A percentile compares a stretch with the other conserved stretches of the same genome.
These are phyloP conservation scores for Lasiurus borealis DNA, from an alignment of 2,113 vertebrate species.

Conservation along the genomic window DNA sequence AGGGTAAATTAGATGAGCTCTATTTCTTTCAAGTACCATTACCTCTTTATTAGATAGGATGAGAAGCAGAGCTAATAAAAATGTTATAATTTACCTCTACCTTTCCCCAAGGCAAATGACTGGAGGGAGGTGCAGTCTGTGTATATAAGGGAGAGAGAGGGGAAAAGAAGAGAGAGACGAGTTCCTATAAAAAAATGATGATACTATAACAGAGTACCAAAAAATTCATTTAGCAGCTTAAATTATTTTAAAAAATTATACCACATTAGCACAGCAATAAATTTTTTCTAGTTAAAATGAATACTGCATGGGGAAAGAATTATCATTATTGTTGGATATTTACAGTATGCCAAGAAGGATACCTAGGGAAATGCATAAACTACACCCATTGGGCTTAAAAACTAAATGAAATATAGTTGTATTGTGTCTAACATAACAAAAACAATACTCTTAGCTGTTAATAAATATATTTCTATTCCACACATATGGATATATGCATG, in stretches of 20 bases:
- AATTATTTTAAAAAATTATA: constrained; percentile 41
- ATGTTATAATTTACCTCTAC: not conserved
- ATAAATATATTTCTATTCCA: constrained; percentile 48
- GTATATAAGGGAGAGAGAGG: not conserved
- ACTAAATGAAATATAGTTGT: constrained; percentile 25
- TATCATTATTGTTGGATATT: constrained; percentile 36
- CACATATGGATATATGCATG: not conserved
- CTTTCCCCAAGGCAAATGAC: not conserved
- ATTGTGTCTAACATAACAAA: not conserved
- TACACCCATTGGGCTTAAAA: constrained; percentile 25
- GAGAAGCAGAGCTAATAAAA: not conserved
- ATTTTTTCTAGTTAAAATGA: constrained; percentile 54
- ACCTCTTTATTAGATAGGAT: not conserved
- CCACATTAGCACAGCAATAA: constrained; percentile 37
- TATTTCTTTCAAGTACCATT: too few relatives aligned
- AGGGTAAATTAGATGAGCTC: too few relatives aligned
- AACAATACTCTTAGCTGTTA: constrained; percentile 38
- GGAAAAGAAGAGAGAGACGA: fast-evolving
- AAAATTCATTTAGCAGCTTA: constrained; percentile 33
- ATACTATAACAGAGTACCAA: not conserved
- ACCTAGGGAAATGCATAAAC: constrained; percentile 43
- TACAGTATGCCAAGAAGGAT: constrained; percentile 23
- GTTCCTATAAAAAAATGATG: not conserved
- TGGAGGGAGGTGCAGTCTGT: not conserved
- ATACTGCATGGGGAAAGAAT: constrained; percentile 5